Evolutionary conservation across 2,113 vertebrate species (phyloP).

Genomic region (Chloroceryle aenea): DNA sequence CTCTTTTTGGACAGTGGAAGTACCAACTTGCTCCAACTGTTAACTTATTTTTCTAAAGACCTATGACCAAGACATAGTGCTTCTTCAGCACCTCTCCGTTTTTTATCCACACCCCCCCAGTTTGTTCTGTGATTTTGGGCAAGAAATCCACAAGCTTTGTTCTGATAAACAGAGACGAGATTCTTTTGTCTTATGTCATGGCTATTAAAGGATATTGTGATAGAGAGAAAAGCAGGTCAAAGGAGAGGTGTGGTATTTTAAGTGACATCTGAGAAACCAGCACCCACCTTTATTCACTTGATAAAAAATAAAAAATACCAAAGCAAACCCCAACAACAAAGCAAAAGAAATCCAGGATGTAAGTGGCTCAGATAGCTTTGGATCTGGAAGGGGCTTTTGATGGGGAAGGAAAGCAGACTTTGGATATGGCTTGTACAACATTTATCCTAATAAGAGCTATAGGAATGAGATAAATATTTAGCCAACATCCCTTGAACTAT

Average conservation of each 20-base stretch:
- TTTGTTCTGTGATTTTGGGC: not conserved
- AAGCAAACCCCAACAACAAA: not conserved
- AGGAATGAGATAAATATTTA: not conserved
- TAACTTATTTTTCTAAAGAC: not conserved
- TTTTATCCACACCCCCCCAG: no score
- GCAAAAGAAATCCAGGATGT: not conserved
- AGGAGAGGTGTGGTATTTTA: not conserved
- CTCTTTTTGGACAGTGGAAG: not conserved
- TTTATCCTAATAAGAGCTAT: not conserved
- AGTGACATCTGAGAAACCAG: not conserved
- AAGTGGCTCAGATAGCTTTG: not conserved
- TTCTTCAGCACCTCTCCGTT: not conserved
- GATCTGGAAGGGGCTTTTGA: not conserved
- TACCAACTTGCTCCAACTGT: not conserved
- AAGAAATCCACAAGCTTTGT: not conserved
- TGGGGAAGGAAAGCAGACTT: not conserved
- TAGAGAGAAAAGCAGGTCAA: not conserved
- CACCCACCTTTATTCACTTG: not conserved
- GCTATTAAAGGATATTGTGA: not conserved
- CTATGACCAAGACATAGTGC: not conserved
- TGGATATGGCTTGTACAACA: not conserved
- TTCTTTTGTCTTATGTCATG: not conserved
- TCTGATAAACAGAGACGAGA: not conserved
- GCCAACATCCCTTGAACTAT: not conserved
- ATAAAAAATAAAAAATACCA: not conserved